Base-by-base conservation (phyloP, 2,888 invertebrate genomes). In the Trachelus troglodyta region DNA sequence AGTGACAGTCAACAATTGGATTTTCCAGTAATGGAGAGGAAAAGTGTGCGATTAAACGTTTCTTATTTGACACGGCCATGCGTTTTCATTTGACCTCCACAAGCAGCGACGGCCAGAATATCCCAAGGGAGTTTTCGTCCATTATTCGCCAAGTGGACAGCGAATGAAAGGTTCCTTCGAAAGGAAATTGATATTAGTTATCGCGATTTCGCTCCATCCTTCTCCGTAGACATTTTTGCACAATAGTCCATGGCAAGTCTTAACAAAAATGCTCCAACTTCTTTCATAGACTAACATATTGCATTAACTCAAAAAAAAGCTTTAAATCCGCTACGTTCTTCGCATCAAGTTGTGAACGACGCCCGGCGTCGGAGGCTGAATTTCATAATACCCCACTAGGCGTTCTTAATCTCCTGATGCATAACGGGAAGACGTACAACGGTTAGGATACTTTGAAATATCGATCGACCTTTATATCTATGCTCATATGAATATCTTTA, bases 391-490 rank as follows among this genome's bases (percentile, higher is more conserved):
- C 23, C 31, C 71, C 71, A 34, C 31, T 71, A 71, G 71, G 75
- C 80, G 84, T 85, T 84, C 84, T 84, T 82, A 84, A 86, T 85
- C 83, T 81, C 73, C n/a, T 71, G 75, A 75, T 80, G 78, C 80
- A 83, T 85, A 84, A 83, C 83, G 80, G 69, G 85, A 86, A 87
- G 83, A 88, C 86, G 77, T 85, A 85, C 80, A 84, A 86, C 82
- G 68, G 69, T 74, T 74, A 76, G 77, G 75, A 79, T 77, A 80
- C 84, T 82, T 82, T 73, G 79, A 81, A 75, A 79, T 85, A 87
- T 85, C 81, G 85, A 86, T 85, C 83, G 56, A 56, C 23, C 56
- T 56, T 40, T 40, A 23, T 15, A 23, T 40, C 40, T 56, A 56
- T 23, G 37, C 12, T 37, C 37, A 37, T 37, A 23, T 56, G 6